Evolutionary conservation across 2,888 invertebrate genomes (phyloP).

Genomic region (Euphydryas editha): DNA sequence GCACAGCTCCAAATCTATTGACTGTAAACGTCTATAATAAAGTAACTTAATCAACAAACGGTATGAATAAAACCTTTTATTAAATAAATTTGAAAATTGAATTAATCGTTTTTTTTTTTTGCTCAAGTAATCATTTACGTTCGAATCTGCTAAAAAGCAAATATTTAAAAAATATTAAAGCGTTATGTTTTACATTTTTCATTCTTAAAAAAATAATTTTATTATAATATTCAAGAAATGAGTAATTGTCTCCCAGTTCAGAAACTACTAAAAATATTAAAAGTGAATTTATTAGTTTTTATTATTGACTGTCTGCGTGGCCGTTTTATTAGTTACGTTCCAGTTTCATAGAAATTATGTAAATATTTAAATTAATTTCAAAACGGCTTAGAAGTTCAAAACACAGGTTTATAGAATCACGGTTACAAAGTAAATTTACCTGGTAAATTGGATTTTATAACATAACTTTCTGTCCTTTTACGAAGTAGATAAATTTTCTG

Average conservation of each 20-base stretch:
- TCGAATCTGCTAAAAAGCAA: neutral
- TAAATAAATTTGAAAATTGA: no score
- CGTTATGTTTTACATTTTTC: neutral
- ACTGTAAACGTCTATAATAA: neutral
- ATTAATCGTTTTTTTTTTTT: no score
- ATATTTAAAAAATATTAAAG: neutral
- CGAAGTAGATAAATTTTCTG: conserved; percentile 8
- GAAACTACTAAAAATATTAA: no score
- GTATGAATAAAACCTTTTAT: no score
- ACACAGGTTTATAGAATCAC: neutral
- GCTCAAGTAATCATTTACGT: neutral
- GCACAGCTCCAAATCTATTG: conserved; percentile 18
- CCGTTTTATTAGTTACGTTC: neutral
- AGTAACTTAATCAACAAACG: neutral
- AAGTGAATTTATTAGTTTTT: no score
- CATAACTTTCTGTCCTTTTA: conserved; percentile 7
- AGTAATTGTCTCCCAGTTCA: no score
- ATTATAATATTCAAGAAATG: no score
- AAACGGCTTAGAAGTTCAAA: neutral
- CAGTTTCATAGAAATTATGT: neutral
- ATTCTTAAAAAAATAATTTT: neutral
- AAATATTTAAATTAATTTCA: neutral
- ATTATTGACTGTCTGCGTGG: no score
- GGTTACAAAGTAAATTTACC: conserved; percentile 18
- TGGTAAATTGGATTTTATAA: conserved; percentile 18